phyloP scores from a whole-genome alignment of 2,113 vertebrate species.

The Pachypanchax playfairii region DNA sequence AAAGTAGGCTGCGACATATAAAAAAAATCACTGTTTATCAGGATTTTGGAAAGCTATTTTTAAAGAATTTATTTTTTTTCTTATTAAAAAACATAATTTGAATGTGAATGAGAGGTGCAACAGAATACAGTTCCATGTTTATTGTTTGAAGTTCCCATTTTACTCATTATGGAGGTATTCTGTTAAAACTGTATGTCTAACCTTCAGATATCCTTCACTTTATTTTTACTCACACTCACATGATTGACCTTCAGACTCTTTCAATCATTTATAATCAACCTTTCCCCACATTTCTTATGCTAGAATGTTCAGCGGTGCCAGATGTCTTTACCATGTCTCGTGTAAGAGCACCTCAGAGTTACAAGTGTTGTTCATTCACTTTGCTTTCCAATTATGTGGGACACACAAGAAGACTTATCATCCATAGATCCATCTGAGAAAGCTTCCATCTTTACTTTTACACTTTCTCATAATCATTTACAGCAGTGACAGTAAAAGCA shows the following conservation, averaged over 20 bases:
- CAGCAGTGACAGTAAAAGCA: conserved; percentile 18
- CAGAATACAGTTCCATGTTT: too few species aligned
- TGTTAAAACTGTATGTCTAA: neutral
- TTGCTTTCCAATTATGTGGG: neutral
- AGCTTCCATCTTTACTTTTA: neutral
- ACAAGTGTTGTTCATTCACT: neutral
- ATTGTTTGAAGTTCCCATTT: neutral
- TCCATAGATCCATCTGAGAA: neutral
- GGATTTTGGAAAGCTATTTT: too few species aligned
- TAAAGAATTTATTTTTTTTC: too few species aligned
- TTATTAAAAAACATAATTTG: too few species aligned
- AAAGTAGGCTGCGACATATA: too few species aligned
- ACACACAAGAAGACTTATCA: neutral
- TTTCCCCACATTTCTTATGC: conserved; percentile 8
- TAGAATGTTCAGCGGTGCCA: neutral
- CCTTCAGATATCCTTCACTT: neutral
- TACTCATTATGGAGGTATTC: neutral
- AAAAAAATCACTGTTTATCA: too few species aligned
- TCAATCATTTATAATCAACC: conserved; percentile 23
- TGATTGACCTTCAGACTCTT: conserved; percentile 22
- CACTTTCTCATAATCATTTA: conserved; percentile 20
- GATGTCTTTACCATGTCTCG: neutral
- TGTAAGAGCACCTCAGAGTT: conserved; percentile 5
- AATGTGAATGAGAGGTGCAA: too few species aligned
- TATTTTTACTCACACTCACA: neutral